Base-by-base conservation (phyloP, 2,113 vertebrate species). In the Rhadina sibilatrix region DNA sequence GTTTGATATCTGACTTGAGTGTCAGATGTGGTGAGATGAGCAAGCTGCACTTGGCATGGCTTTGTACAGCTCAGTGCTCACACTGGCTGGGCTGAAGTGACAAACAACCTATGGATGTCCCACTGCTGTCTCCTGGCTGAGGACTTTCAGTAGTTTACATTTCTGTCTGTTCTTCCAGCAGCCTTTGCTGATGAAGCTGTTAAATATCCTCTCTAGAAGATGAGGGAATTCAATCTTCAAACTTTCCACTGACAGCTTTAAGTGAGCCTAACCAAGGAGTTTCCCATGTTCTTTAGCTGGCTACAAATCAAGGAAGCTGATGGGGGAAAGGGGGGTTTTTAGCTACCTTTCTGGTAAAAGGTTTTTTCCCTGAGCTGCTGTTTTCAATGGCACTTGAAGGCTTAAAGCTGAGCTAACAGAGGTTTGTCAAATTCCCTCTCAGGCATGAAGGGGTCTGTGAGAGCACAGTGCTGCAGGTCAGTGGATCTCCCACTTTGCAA, bases 161-260 rank as follows among this genome's bases (percentile, higher is more conserved):
- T 89, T 74, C 74, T 92, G 52, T 50, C 52, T 28, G 4, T 77
- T 76, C 64, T 56, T 93, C 56, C 88, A 92, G 86, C 72, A 90
- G 76, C 85, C 37, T 72, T 69, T 72, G 72, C 72, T 68, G 83
- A 82, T 89, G 72, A 79, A 75, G 65, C 86, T 89, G 80, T 90
- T 93, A 84, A 93, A 92, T 71, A 63, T 53, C 68, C 47, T 59
- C 14, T 70, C 53, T n/a, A 47, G 28, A 89, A 92, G 47, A 90
- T 4, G 72, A 90, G 72, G 74, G 88, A 95, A 92, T 88, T 94
- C 69, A 69, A 3, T 69, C 92, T 90, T 80, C 72, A 93, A 11
- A 87, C 72, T 96, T 96, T 95, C 93, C 88, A 84, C 64, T 87
- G 83, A 71, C 86, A 76, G 53, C 59, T 94, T 81, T 87, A 75